Conservation (phyloP, 2,888 invertebrate species). For the Pterobdella sp. region DNA sequence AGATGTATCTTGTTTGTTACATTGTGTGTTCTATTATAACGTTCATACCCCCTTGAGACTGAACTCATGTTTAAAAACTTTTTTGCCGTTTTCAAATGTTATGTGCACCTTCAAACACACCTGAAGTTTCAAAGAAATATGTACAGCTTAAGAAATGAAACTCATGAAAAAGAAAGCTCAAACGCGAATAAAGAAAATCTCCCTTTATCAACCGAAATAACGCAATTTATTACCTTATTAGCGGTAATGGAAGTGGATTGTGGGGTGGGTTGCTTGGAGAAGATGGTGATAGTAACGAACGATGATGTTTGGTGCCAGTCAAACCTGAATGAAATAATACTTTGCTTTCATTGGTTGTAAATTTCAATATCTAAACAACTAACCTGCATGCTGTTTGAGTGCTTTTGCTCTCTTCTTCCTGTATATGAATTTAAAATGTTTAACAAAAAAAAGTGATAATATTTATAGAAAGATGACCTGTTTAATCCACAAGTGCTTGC, state of each 20-base stretch:
- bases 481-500: constrained; percentile 74
- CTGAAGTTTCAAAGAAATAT: neutral
- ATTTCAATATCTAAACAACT: neutral
- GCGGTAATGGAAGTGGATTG: constrained; percentile 66
- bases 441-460: neutral
- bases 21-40: neutral
- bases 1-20: neutral
- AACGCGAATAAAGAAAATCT: no score
- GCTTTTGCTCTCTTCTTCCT: neutral
- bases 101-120: constrained; percentile 52
- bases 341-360: no score
- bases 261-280: constrained; percentile 81
- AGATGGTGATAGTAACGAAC: constrained; percentile 75
- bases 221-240: constrained; percentile 72
- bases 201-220: no score
- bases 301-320: constrained; percentile 91
- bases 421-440: neutral
- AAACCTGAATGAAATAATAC: no score
- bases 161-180: no score
- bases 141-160: no score
- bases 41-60: constrained; percentile 43
- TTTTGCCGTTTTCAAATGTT: constrained; percentile 67
- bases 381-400: neutral
- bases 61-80: constrained; percentile 56
- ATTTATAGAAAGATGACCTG: constrained; percentile 56